A percentile compares a stretch with the other conserved stretches of the same genome.
Conservation (phyloP, 2,113 vertebrate species). For the Hyla sarda region DNA sequence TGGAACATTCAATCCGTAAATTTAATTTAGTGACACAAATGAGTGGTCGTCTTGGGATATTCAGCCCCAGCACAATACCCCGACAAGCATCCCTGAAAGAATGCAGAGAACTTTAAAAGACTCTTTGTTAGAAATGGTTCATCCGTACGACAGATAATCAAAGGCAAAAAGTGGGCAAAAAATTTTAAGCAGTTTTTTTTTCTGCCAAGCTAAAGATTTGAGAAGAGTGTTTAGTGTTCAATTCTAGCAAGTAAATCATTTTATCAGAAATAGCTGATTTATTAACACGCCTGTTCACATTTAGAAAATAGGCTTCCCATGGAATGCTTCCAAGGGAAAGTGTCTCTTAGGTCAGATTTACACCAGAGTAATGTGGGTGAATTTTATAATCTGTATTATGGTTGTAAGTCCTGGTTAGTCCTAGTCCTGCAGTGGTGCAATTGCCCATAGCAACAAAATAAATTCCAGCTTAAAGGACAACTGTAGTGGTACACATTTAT, state of each 20-base stretch:
- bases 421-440: no score
- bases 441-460: no score
- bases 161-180: slow-evolving; percentile 28
- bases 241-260: background rate
- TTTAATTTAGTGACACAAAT: slow-evolving; percentile 60
- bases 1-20: slow-evolving; percentile 59
- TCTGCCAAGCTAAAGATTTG: background rate
- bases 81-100: slow-evolving; percentile 32
- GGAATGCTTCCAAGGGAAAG: no score
- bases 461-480: no score
- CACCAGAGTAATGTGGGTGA: no score
- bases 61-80: slow-evolving; percentile 27
- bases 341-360: no score
- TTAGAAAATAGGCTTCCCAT: background rate
- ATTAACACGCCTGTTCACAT: background rate
- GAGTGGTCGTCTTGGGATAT: slow-evolving; percentile 42
- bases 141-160: slow-evolving; percentile 36
- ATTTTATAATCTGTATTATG: no score
- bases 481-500: no score
- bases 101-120: slow-evolving; percentile 25
- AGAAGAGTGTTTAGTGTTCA: background rate
- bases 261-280: background rate
- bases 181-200: background rate
- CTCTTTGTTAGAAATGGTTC: slow-evolving; percentile 38
- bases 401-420: no score